Base-by-base conservation (phyloP, 2,113 vertebrate species). In the Mixornis gularis region DNA sequence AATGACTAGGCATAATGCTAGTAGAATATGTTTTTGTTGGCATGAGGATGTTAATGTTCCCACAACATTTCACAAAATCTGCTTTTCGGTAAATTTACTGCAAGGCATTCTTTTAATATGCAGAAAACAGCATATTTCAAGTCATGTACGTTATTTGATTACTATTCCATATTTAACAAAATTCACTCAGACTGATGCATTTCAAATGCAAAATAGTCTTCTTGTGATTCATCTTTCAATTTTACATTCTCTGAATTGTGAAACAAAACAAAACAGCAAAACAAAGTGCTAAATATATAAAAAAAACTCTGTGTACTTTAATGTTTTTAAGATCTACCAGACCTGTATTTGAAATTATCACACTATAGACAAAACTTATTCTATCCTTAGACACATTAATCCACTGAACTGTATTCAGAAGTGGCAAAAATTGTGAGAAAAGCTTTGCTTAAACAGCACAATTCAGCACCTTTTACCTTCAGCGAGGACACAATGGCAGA, bases 51-150 rank as follows among this genome's bases (percentile, higher is more conserved):
- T 84, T 86, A 95, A 89, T 95, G 74, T 86, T 94, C 81, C 72
- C 63, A 94, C 91, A 83, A 26, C 63, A 91, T 87, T 82, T 72
- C 93, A 73, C 90, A 93, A 92, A 96, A 96, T 92, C 85, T 96
- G 89, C 70, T 95, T 95, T 95, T 91, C 2, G 6, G 78, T 93
- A 94, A 93, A 93, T 93, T 90, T 82, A 79, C 88, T 95, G 92
- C 43, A 90, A 81, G 87, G 92, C 55, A 94, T 69, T 93, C 41
- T 91, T 91, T 90, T 94, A 93, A 95, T 76, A 94, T 91, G 89
- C 92, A 93, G 89, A 51, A 95, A 63, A 77, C 48, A 79, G 92
- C 92, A 80, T 80, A 96, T 92, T 88, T 86, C 91, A 90, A 94
- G 72, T 88, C 86, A 90, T 74, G 79, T 86, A 93, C n/a, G 3